A percentile compares a stretch with the other conserved stretches of the same genome.
These are phyloP conservation scores for Cydia pomonella DNA, from an alignment of 1,140 invertebrate genomes.

Conservation along the genomic window DNA sequence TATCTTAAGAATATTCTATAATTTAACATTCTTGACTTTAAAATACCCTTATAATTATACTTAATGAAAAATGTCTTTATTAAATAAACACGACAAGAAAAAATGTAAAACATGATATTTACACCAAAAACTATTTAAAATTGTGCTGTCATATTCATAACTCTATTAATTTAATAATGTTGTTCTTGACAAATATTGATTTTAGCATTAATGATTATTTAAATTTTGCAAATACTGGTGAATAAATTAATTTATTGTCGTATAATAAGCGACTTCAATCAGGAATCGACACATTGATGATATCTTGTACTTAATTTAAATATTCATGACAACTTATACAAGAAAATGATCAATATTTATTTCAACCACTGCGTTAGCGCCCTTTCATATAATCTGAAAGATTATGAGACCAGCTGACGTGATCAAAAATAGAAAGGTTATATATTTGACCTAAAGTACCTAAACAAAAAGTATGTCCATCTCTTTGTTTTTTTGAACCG, in stretches of 20 bases:
- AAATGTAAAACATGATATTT: conserved; percentile 14
- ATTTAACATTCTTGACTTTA: not conserved
- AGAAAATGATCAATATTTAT: no score
- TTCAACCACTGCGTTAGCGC: no score
- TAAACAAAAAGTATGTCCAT: no score
- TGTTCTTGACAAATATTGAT: conserved; percentile 12
- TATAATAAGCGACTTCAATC: not conserved
- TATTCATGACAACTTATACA: no score
- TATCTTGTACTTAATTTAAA: not conserved
- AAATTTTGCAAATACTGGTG: not conserved
- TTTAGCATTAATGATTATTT: not conserved
- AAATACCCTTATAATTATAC: conserved; percentile 1
- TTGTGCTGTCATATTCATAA: conserved; percentile 5
- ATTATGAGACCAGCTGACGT: no score
- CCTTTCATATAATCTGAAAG: no score
- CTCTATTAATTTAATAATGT: not conserved
- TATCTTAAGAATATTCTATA: not conserved
- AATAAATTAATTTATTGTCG: conserved; percentile 6
- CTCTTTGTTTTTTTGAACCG: no score
- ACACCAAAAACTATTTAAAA: not conserved
- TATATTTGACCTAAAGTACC: no score
- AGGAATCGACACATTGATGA: not conserved
- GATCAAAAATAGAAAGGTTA: no score
- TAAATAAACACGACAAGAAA: not conserved
- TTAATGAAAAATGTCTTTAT: not conserved